These are phyloP conservation scores for Drosophila ambigua DNA, from an alignment of 1,140 invertebrate genomes.

Conservation along the genomic window DNA sequence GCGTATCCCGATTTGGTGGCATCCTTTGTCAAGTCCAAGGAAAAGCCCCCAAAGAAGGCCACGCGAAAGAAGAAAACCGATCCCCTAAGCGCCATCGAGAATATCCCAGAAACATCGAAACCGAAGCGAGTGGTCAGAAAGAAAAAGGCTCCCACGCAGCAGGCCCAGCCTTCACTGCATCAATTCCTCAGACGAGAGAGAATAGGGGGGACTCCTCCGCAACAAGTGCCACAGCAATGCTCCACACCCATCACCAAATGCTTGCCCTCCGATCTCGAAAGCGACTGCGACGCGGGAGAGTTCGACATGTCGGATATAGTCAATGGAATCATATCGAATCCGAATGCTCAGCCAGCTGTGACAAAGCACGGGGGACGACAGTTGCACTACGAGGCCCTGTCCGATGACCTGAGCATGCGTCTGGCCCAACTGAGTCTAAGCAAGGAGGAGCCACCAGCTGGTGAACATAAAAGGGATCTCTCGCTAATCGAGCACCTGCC, in stretches of 20 bases:
- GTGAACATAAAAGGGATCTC: slow-evolving; percentile 45
- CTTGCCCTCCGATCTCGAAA: slow-evolving; percentile 67
- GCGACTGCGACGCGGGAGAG: slow-evolving; percentile 80
- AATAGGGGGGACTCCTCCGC: slow-evolving; percentile 20
- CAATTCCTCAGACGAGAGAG: slow-evolving; percentile 74
- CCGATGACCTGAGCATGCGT: slow-evolving; percentile 55
- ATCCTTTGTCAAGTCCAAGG: slow-evolving; percentile 86
- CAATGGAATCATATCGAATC: slow-evolving; percentile 85
- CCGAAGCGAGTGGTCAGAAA: slow-evolving; percentile 29
- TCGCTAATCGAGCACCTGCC: slow-evolving; percentile 34
- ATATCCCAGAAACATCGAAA: slow-evolving; percentile 24
- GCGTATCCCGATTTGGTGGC: slow-evolving; percentile 88
- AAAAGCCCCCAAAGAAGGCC: slow-evolving; percentile 74
- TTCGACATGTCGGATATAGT: slow-evolving; percentile 87
- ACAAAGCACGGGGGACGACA: slow-evolving; percentile 52
- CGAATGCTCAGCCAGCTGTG: slow-evolving; percentile 46
- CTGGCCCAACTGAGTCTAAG: slow-evolving; percentile 50
- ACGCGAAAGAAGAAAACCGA: slow-evolving; percentile 84
- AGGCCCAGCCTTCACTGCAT: slow-evolving; percentile 66
- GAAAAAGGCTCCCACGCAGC: slow-evolving; percentile 37
- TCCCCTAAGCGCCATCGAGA: background rate
- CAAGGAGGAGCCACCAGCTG: background rate
- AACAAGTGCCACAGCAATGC: slow-evolving; percentile 39
- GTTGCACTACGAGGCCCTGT: slow-evolving; percentile 64
- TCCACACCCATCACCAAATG: slow-evolving; percentile 70